Conservation (phyloP, 2,888 invertebrate species). For the Coleophora flavipennella region DNA sequence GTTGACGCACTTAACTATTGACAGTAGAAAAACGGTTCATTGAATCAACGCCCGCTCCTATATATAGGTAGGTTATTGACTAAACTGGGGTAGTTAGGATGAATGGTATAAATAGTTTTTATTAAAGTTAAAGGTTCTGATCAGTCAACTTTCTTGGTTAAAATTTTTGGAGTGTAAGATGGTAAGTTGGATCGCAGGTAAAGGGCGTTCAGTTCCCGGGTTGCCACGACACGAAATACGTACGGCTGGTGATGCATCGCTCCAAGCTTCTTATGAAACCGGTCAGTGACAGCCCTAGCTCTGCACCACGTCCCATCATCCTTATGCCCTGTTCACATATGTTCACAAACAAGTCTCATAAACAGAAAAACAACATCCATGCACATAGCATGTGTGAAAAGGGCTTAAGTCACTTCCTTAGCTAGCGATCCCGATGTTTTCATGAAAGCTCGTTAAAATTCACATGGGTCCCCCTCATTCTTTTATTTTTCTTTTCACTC, state of each 20-base stretch:
- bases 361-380: too few relatives aligned
- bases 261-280: conserved; percentile 96
- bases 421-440: conserved; percentile 32
- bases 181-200: conserved; percentile 79
- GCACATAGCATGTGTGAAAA: not conserved
- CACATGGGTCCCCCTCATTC: too few relatives aligned
- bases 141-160: too few relatives aligned
- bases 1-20: too few relatives aligned
- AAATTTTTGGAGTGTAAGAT: conserved; percentile 29
- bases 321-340: not conserved
- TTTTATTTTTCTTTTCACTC: too few relatives aligned
- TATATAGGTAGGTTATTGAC: too few relatives aligned
- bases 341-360: too few relatives aligned
- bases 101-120: too few relatives aligned
- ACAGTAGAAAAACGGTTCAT: too few relatives aligned
- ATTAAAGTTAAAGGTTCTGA: too few relatives aligned
- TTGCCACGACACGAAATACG: conserved; percentile 95
- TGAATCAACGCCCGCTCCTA: too few relatives aligned
- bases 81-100: too few relatives aligned
- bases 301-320: conserved; percentile 14
- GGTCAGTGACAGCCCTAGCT: conserved; percentile 80
- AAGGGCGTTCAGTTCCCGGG: conserved; percentile 97
- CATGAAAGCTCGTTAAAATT: conserved; percentile 6
- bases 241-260: conserved; percentile 96
- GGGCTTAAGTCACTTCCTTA: conserved; percentile 29